Evolutionary conservation across 2,888 invertebrate genomes (phyloP).

Genomic region (Horisme vitalbata): DNA sequence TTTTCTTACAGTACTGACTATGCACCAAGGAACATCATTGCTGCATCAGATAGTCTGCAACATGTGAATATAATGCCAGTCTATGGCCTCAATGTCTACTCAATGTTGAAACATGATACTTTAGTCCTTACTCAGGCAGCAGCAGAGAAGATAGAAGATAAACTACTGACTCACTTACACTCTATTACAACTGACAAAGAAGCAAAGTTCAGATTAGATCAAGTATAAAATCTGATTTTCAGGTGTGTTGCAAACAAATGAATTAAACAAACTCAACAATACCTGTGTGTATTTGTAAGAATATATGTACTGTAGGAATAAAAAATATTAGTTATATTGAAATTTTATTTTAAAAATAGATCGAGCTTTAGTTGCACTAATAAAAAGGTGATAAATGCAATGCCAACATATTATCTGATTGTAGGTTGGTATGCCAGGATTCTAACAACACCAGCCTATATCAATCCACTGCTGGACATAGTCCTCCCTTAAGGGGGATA

Average conservation of each 20-base stretch:
- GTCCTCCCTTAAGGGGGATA: no score
- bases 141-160: constrained; percentile 92
- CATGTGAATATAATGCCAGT: constrained; percentile 97
- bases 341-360: no score
- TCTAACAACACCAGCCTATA: no score
- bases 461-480: no score
- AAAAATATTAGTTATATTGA: no score
- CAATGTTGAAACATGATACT: constrained; percentile 98
- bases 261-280: no score
- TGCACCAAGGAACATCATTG: constrained; percentile 93
- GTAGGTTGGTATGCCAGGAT: no score
- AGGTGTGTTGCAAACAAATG: no score
- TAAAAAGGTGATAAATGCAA: no score
- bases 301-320: no score
- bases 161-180: constrained; percentile 87
- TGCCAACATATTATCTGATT: no score
- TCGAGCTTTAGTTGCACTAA: no score
- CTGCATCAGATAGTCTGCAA: constrained; percentile 89
- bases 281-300: constrained; percentile 14
- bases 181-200: constrained; percentile 76
- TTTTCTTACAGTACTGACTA: constrained; percentile 86
- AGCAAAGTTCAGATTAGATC: constrained; percentile 84
- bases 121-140: constrained; percentile 93
- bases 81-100: constrained; percentile 97
- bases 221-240: constrained; percentile 62